phyloP scores from a whole-genome alignment of 2,797 vertebrate species.

The Glyptemys insculpta region DNA sequence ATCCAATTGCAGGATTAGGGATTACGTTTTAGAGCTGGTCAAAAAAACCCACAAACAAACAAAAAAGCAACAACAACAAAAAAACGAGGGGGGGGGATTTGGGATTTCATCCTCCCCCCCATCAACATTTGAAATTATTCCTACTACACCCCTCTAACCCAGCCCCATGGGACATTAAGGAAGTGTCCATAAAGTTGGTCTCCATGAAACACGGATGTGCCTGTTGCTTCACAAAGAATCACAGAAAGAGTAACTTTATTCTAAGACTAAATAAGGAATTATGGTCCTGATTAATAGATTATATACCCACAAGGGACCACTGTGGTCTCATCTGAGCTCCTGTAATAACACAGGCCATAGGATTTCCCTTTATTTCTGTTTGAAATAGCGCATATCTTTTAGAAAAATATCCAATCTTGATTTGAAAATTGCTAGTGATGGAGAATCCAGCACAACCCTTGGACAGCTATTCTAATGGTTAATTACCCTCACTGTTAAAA shows the following conservation, averaged over 20 bases:
- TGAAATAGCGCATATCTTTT: background rate
- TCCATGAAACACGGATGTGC: background rate
- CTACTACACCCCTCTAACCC: rapidly evolving
- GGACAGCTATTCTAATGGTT: background rate
- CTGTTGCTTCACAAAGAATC: background rate
- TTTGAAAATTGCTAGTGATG: background rate
- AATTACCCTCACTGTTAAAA: background rate
- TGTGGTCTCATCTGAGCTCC: background rate
- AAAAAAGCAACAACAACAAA: too few relatives aligned
- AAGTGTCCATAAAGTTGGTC: background rate
- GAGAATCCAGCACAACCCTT: background rate
- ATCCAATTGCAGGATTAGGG: background rate
- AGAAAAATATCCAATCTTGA: background rate
- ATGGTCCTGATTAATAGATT: background rate
- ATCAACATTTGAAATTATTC: background rate
- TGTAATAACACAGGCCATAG: background rate
- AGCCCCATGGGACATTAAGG: background rate
- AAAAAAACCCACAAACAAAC: background rate
- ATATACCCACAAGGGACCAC: background rate
- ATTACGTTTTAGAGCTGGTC: background rate
- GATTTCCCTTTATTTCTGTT: background rate
- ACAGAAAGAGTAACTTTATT: background rate
- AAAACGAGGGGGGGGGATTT: background rate
- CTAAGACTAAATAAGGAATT: background rate
- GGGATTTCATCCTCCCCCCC: background rate